Base-by-base conservation (phyloP, 2,888 invertebrate species). In the Apantesis nais region DNA sequence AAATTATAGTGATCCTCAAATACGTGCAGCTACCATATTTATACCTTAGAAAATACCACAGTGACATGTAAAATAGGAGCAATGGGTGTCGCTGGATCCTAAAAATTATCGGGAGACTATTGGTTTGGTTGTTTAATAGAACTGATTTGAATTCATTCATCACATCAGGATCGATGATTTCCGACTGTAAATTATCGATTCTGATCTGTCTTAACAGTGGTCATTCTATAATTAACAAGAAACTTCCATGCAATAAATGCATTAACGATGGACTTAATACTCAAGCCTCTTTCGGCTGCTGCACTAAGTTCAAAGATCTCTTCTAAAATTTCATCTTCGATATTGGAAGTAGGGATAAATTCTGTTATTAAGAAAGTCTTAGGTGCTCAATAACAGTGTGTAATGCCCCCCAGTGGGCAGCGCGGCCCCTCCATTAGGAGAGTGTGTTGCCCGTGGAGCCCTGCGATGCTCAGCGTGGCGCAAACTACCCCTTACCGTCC, bases 391-490 rank as follows among this genome's bases (percentile, higher is more conserved):
- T 92, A 91, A 91, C 87, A 89, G 89, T 85, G 88, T 86, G 89
- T 90, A 89, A 88, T 88, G 85, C 90, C 89, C 89, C 92, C 91
- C 83, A 87, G 87, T 83, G 89, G 83, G 89, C 75, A 75, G 86
- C 79, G 77, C 79, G 84, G 79, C 80, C 79, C 87, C 86, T 92
- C 92, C 93, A 93, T 93, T 93, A 93, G 88, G 86, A 81, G 90
- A 82, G 79, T 89, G 86, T 92, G 93, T 92, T 81, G 85, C 83
- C 82, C 75, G 74, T 73, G 89, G 87, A 86, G 83, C 90, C 93
- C 93, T 88, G 90, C 83, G 75, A 85, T 73, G 92, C 94, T 74
- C 93, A 86, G 92, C 93, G 87, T 90, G 92, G 85, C 77, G 84
- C 83, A 74, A 83, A 80, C 75, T 75, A 74, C 78, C 78, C 74